phyloP scores from a whole-genome alignment of 2,888 invertebrate genomes.

The Drosophila stalkeri region DNA sequence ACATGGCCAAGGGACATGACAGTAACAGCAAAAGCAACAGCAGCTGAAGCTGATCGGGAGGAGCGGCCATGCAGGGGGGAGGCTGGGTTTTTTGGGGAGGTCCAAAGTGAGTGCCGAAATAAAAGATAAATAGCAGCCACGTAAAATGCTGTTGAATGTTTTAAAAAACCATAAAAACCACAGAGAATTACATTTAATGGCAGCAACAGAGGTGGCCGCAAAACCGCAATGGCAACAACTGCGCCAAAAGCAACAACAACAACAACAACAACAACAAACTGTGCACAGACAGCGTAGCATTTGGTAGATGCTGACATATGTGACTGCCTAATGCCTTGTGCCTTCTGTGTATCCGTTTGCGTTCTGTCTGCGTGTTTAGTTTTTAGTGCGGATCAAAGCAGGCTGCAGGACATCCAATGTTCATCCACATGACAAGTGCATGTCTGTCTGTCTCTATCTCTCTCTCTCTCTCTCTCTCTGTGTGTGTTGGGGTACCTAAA shows the following conservation, averaged over 20 bases:
- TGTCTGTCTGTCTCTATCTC: neutral
- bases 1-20: constrained; percentile 51
- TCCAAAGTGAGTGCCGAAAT: constrained; percentile 62
- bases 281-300: constrained; percentile 32
- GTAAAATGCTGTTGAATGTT: constrained; percentile 81
- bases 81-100: neutral
- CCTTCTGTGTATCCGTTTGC: constrained; percentile 7
- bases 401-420: constrained; percentile 15
- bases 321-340: constrained; percentile 3
- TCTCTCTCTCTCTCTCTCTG: constrained; percentile 17
- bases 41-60: neutral
- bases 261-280: constrained; percentile 19
- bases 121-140: constrained; percentile 82
- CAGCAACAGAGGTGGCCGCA: constrained; percentile 51
- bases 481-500: constrained; percentile 13
- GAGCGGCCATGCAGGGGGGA: neutral
- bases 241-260: constrained; percentile 47
- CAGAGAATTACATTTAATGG: constrained; percentile 81
- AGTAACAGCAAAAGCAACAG: constrained; percentile 39
- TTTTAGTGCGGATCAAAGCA: constrained; percentile 25
- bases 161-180: constrained; percentile 81
- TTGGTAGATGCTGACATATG: constrained; percentile 52
- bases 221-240: constrained; percentile 71
- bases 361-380: constrained; percentile 41
- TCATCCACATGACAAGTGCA: constrained; percentile 6